Conservation (phyloP, 2,113 vertebrate genomes). For the Notarius quadriscutis region DNA sequence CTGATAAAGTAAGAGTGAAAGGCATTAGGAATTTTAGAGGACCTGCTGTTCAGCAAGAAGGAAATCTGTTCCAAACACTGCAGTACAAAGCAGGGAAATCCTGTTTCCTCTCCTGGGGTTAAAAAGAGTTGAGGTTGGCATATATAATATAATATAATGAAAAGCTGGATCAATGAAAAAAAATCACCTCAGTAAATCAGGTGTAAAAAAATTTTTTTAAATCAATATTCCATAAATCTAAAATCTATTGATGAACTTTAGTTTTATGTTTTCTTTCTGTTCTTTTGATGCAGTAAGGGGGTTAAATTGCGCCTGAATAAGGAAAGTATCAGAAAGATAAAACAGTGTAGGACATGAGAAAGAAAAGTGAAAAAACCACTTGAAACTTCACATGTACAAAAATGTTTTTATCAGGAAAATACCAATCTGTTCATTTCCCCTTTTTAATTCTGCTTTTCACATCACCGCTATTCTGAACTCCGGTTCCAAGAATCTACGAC, state of each 20-base stretch:
- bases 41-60: constrained; percentile 53
- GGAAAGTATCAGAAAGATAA: background rate
- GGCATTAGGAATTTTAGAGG: constrained; percentile 41
- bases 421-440: background rate
- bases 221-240: background rate
- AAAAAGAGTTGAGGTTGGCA: constrained; percentile 22
- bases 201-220: background rate
- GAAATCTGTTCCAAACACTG: constrained; percentile 43
- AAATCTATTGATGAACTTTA: background rate
- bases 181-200: background rate
- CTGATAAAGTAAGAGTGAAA: constrained; percentile 44
- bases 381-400: background rate
- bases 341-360: background rate
- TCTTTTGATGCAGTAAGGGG: background rate
- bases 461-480: no score
- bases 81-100: constrained; percentile 50
- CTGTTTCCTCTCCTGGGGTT: constrained; percentile 48
- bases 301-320: background rate
- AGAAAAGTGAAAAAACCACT: background rate
- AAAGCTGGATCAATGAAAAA: constrained; percentile 24
- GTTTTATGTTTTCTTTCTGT: background rate
- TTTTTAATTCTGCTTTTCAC: constrained; percentile 15
- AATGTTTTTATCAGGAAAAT: no score
- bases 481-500: no score
- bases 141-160: background rate